A percentile compares a stretch with the other conserved stretches of the same genome.
phyloP scores from a whole-genome alignment of 2,113 vertebrate species.

The Passer domesticus region DNA sequence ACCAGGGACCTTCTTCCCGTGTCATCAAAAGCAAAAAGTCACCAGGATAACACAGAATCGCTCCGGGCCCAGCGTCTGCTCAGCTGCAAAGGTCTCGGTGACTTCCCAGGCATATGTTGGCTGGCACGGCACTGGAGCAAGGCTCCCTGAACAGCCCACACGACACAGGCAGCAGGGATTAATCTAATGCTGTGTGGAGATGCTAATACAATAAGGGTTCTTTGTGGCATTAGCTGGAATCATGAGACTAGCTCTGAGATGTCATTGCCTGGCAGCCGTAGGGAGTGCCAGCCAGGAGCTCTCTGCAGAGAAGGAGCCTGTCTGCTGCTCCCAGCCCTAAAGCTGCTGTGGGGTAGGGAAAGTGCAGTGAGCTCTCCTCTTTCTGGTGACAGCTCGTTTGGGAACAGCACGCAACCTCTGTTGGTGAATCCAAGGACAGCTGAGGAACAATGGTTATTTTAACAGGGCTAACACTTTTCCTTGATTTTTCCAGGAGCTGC shows the following conservation, averaged over 20 bases:
- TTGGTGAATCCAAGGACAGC: neutral
- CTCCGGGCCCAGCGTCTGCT: neutral
- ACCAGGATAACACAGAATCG: neutral
- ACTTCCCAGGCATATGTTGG: neutral
- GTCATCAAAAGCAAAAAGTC: neutral
- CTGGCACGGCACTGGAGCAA: neutral
- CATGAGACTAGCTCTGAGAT: conserved; percentile 41
- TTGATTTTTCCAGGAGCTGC: neutral
- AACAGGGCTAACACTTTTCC: neutral
- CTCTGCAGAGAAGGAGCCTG: neutral
- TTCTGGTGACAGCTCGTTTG: neutral
- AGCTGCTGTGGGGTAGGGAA: neutral
- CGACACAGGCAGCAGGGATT: neutral
- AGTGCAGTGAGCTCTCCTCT: neutral
- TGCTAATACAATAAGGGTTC: conserved; percentile 48
- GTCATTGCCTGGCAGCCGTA: conserved; percentile 48
- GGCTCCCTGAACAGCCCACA: neutral
- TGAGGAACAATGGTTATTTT: neutral
- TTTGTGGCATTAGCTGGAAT: conserved; percentile 39
- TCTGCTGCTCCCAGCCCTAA: neutral
- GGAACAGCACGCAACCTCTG: neutral
- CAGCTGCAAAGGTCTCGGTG: neutral
- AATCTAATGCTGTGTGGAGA: neutral
- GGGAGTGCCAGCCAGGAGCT: neutral
- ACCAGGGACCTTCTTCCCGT: neutral